Percentiles rank a stretch among this genome's conserved stretches.
These are phyloP conservation scores for Myrmecophaga tridactyla DNA, from an alignment of 2,113 vertebrate species.

Conservation along the genomic window DNA sequence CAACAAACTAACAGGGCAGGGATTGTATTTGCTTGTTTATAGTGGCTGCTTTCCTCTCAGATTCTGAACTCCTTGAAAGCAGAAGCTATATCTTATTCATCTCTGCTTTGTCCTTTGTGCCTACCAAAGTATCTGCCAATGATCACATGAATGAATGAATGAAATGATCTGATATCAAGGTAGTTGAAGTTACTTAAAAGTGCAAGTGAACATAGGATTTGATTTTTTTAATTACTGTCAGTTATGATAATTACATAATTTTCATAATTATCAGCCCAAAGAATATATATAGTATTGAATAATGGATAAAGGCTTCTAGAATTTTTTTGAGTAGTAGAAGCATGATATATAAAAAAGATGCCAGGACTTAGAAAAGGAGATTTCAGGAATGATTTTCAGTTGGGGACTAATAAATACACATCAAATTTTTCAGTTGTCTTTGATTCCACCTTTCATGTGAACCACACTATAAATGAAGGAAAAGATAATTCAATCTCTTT, in stretches of 20 bases:
- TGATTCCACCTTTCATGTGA: background rate
- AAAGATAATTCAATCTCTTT: background rate
- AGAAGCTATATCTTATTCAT: too few relatives aligned
- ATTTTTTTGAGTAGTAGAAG: background rate
- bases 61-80: background rate
- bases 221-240: background rate
- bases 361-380: background rate
- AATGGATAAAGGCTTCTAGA: background rate
- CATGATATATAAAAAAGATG: background rate
- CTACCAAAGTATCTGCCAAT: background rate
- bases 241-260: too few relatives aligned
- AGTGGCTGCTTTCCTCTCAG: too few relatives aligned
- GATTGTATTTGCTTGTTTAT: fast-evolving
- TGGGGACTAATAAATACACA: background rate
- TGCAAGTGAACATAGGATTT: background rate
- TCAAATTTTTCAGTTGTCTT: background rate
- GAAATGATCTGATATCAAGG: background rate
- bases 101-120: background rate
- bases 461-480: background rate
- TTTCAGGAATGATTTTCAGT: too few relatives aligned
- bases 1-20: too few relatives aligned
- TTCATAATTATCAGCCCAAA: background rate
- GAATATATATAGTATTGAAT: background rate
- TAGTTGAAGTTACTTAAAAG: background rate
- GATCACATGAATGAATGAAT: background rate